Evolutionary conservation across 2,797 vertebrate genomes (phyloP).

Genomic region (Rousettus madagascariensis): DNA sequence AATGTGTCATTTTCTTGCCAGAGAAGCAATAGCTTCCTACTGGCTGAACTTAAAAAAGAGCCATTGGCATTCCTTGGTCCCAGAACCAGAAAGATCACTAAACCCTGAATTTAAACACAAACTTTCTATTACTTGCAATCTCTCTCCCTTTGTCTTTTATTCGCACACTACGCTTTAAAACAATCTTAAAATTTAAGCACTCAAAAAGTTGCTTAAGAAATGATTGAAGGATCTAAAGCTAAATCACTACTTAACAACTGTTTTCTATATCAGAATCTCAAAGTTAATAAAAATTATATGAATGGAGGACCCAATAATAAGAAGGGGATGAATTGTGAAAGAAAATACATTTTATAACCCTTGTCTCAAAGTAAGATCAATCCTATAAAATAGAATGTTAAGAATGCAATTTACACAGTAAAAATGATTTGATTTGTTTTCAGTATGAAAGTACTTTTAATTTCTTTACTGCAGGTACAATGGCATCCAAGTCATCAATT

Average conservation of each 20-base stretch:
- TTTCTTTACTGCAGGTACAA: slow-evolving; percentile 88
- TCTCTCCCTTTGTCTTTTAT: slow-evolving; percentile 9
- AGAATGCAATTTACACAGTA: slow-evolving; percentile 72
- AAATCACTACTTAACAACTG: slow-evolving; percentile 46
- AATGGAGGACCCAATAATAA: not conserved
- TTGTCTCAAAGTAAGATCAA: slow-evolving; percentile 33
- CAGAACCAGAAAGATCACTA: slow-evolving; percentile 17
- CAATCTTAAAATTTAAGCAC: slow-evolving; percentile 49
- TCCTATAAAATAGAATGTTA: slow-evolving; percentile 52
- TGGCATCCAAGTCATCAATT: slow-evolving; percentile 87
- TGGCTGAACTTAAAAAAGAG: not conserved
- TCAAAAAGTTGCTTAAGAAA: slow-evolving; percentile 54
- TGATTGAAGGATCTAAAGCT: slow-evolving; percentile 21
- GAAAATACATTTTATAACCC: slow-evolving; percentile 13
- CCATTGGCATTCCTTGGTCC: not conserved
- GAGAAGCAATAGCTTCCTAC: not conserved
- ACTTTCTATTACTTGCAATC: not conserved
- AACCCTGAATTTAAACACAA: not conserved
- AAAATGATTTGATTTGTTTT: slow-evolving; percentile 73
- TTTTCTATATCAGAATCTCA: slow-evolving; percentile 47
- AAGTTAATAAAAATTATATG: slow-evolving; percentile 16
- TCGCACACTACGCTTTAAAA: slow-evolving; percentile 38
- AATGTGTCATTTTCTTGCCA: not conserved
- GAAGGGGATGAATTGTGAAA: slow-evolving; percentile 38
- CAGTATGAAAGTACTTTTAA: slow-evolving; percentile 83